Evolutionary conservation across 2,113 vertebrate species (phyloP).

Genomic region (Pachycephala philippinensis): DNA sequence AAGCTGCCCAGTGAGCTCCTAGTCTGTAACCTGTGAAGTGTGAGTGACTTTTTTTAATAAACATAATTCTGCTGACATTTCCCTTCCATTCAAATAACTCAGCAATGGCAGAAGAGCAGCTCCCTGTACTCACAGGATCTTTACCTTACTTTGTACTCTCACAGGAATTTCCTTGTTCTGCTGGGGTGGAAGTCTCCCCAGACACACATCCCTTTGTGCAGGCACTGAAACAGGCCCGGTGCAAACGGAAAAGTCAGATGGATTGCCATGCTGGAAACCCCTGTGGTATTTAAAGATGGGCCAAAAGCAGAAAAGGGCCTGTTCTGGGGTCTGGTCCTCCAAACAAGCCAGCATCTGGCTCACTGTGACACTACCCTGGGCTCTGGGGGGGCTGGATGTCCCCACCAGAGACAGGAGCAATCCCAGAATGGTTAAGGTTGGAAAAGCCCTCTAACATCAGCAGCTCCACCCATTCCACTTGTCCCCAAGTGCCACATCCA

Average conservation of each 20-base stretch:
- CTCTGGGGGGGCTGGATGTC: no score
- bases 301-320: not conserved
- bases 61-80: slow-evolving; percentile 21
- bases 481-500: not conserved
- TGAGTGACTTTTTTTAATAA: not conserved
- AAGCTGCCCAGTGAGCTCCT: not conserved
- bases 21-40: not conserved
- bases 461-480: not conserved
- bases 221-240: not conserved
- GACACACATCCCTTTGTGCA: not conserved
- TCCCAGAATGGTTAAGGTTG: not conserved
- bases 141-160: not conserved
- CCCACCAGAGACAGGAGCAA: not conserved
- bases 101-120: not conserved
- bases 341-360: not conserved
- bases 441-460: not conserved
- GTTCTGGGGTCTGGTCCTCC: not conserved
- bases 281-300: fast-evolving
- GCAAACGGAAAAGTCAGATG: not conserved
- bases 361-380: not conserved
- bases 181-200: not conserved
- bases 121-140: not conserved
- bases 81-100: slow-evolving; percentile 6
- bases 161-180: slow-evolving; percentile 14
- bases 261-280: not conserved